phyloP scores from a whole-genome alignment of 2,797 vertebrate species.

The Sebastes vulpes region DNA sequence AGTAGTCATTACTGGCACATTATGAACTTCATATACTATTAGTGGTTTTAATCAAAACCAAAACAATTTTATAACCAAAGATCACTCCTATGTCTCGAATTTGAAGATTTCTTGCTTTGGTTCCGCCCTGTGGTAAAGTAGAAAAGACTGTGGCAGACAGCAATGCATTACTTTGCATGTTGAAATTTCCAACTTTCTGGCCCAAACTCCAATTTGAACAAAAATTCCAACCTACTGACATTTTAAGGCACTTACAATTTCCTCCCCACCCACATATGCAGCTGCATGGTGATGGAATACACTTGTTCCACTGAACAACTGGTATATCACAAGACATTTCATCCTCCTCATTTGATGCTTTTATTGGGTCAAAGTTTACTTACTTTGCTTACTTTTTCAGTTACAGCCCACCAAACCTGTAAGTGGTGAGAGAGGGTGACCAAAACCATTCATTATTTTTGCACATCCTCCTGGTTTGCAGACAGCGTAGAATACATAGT shows the following conservation, averaged over 20 bases:
- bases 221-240: slow-evolving; percentile 24
- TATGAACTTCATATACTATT: not conserved
- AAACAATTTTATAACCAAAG: no score
- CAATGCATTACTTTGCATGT: not conserved
- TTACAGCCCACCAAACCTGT: not conserved
- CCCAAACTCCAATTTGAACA: not conserved
- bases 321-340: slow-evolving; percentile 7
- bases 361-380: not conserved
- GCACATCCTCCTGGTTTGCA: not conserved
- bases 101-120: not conserved
- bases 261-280: slow-evolving; percentile 26
- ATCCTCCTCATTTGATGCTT: not conserved
- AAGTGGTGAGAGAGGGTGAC: not conserved
- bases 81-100: not conserved
- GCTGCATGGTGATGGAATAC: slow-evolving; percentile 26
- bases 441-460: not conserved
- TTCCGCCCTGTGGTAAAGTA: not conserved
- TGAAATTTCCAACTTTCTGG: slow-evolving; percentile 1
- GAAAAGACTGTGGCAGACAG: not conserved
- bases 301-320: slow-evolving; percentile 25
- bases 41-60: no score
- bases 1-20: not conserved
- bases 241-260: slow-evolving; percentile 28
- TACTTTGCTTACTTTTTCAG: not conserved
- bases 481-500: not conserved